Conservation (phyloP, 2,888 invertebrate species). For the Mesorhabditis sp. region DNA sequence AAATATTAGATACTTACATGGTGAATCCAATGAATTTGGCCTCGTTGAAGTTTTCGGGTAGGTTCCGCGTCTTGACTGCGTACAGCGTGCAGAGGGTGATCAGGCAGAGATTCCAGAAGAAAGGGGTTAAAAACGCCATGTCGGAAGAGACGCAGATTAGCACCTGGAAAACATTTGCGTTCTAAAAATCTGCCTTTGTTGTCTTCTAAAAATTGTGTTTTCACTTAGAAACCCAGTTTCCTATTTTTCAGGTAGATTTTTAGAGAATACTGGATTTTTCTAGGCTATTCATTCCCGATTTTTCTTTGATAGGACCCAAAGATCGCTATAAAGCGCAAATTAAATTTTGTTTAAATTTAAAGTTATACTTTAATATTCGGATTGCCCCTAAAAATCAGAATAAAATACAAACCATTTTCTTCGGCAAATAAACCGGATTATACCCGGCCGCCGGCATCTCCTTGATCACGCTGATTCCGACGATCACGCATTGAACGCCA, state of each 20-base stretch:
- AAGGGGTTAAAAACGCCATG: constrained; percentile 75
- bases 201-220: too few species aligned
- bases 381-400: too few species aligned
- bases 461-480: constrained; percentile 66
- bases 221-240: too few species aligned
- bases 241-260: too few species aligned
- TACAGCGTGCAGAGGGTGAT: constrained; percentile 84
- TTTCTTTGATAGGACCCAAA: too few species aligned
- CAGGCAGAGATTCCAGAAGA: constrained; percentile 72
- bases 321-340: too few species aligned
- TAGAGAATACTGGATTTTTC: too few species aligned
- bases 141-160: constrained; percentile 65
- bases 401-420: too few species aligned
- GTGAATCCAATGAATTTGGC: constrained; percentile 74
- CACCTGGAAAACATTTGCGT: constrained; percentile 49
- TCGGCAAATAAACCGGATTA: constrained; percentile 27
- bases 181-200: not conserved
- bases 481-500: constrained; percentile 77
- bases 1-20: constrained; percentile 83
- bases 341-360: too few species aligned
- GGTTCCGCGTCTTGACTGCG: constrained; percentile 88
- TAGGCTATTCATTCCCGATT: too few species aligned
- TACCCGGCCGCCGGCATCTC: constrained; percentile 62
- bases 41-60: constrained; percentile 97
- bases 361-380: too few species aligned